A percentile compares a stretch with the other conserved stretches of the same genome.
Evolutionary conservation across 2,113 vertebrate genomes (phyloP).

Genomic region (Prolemur simus): DNA sequence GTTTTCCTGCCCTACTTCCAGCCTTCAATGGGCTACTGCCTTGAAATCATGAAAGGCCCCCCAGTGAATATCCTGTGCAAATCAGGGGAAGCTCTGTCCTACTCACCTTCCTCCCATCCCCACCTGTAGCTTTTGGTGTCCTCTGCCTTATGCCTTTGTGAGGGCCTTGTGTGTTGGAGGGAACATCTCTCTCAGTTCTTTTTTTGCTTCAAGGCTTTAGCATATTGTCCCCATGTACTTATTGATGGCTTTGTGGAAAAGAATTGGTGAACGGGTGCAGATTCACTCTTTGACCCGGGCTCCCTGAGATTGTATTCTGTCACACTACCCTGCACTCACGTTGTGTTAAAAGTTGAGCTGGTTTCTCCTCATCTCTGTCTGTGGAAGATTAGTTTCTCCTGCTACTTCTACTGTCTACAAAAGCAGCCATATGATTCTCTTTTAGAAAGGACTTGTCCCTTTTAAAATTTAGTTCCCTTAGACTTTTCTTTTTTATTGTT

Average conservation of each 20-base stretch:
- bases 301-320: background rate
- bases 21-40: background rate
- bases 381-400: background rate
- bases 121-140: background rate
- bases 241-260: background rate
- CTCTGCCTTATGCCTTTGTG: background rate
- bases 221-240: background rate
- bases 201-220: background rate
- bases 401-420: background rate
- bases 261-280: background rate
- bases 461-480: background rate
- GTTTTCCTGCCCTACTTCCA: background rate
- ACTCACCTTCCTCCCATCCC: accelerated
- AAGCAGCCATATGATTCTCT: background rate
- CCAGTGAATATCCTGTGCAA: background rate
- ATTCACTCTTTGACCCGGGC: background rate
- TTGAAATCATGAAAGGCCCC: background rate
- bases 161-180: background rate
- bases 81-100: background rate
- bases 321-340: background rate
- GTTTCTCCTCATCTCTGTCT: background rate
- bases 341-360: background rate
- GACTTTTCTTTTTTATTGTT: background rate
- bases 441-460: background rate
- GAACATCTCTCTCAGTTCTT: background rate